These are phyloP conservation scores for Carabus problematicus DNA, from an alignment of 2,888 invertebrate genomes.

Conservation along the genomic window DNA sequence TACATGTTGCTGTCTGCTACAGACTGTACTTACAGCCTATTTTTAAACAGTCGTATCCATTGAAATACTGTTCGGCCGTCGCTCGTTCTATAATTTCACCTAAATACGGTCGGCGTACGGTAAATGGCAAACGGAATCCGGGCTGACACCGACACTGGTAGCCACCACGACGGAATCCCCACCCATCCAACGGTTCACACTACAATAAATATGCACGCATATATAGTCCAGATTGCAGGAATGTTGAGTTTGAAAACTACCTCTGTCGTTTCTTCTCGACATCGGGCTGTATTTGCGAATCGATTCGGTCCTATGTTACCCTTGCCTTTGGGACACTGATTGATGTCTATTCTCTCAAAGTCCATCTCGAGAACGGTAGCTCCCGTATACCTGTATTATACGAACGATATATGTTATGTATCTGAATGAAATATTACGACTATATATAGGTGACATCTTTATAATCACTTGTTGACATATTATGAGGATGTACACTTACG, in stretches of 20 bases:
- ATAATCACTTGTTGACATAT: neutral
- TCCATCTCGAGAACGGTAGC: slow-evolving; percentile 94
- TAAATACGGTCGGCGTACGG: slow-evolving; percentile 87
- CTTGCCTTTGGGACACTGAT: slow-evolving; percentile 90
- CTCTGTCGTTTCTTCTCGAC: slow-evolving; percentile 90
- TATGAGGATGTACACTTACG: slow-evolving; percentile 66
- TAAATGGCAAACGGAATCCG: slow-evolving; percentile 83
- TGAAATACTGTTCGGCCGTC: slow-evolving; percentile 90
- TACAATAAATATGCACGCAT: slow-evolving; percentile 54
- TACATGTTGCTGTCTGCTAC: neutral
- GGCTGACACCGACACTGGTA: slow-evolving; percentile 95
- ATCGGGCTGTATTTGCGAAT: slow-evolving; percentile 89
- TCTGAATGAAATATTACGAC: slow-evolving; percentile 22
- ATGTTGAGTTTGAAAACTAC: slow-evolving; percentile 58
- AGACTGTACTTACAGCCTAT: slow-evolving; percentile 81
- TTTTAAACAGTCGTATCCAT: slow-evolving; percentile 87
- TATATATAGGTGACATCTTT: too few species aligned
- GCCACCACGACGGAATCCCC: slow-evolving; percentile 94
- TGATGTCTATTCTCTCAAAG: slow-evolving; percentile 95
- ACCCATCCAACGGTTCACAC: slow-evolving; percentile 96
- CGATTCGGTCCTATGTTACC: slow-evolving; percentile 89
- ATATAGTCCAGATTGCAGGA: neutral
- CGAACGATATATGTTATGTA: slow-evolving; percentile 38
- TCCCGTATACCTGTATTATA: slow-evolving; percentile 78
- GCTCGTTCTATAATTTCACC: slow-evolving; percentile 95